Conservation (phyloP, 2,888 invertebrate genomes). For the Calliscelio sp. region DNA sequence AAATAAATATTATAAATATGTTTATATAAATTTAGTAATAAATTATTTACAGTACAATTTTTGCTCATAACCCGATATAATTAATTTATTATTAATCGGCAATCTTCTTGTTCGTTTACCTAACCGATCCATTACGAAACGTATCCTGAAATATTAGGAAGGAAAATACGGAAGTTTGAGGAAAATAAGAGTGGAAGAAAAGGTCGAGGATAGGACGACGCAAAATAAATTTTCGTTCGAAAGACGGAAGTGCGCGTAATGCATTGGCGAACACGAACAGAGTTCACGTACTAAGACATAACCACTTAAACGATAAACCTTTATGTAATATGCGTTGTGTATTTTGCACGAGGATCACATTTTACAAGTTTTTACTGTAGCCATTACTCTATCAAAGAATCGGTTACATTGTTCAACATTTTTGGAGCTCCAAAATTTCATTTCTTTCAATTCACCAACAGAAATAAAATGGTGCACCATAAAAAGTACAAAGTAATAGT, state of each 20-base stretch:
- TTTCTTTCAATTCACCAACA: too few species aligned
- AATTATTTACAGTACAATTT: too few species aligned
- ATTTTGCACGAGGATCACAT: constrained; percentile 52
- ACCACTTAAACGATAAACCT: constrained; percentile 66
- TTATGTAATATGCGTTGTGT: constrained; percentile 71
- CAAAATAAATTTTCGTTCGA: constrained; percentile 72
- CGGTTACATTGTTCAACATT: too few species aligned
- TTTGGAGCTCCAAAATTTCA: too few species aligned
- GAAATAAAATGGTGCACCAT: too few species aligned
- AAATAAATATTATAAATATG: too few species aligned
- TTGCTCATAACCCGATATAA: neutral
- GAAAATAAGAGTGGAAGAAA: constrained; percentile 76
- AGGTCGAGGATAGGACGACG: constrained; percentile 71
- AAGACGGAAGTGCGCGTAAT: constrained; percentile 72
- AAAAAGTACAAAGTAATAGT: too few species aligned
- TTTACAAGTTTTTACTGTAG: constrained; percentile 30
- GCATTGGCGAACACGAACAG: constrained; percentile 65
- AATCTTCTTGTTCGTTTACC: neutral
- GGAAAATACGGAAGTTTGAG: constrained; percentile 77
- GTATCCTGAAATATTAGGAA: constrained; percentile 46
- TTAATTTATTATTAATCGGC: constrained; percentile 12
- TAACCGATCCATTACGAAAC: constrained; percentile 31
- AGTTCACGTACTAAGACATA: constrained; percentile 67
- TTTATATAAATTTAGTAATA: too few species aligned
- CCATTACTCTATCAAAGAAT: constrained; percentile 16